phyloP scores from a whole-genome alignment of 2,797 vertebrate genomes.

The Sebastes elongatus region DNA sequence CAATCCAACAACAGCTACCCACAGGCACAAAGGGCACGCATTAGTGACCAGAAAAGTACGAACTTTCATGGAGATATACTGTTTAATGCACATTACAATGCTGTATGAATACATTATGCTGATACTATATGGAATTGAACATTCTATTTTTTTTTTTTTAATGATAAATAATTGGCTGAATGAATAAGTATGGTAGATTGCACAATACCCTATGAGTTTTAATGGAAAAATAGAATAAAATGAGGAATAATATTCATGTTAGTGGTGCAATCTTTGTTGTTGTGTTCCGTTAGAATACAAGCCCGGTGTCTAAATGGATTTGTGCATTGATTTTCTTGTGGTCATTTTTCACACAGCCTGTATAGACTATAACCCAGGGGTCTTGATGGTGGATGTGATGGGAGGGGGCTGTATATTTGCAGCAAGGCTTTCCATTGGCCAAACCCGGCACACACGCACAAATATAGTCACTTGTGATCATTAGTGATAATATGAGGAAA shows the following conservation, averaged over 20 bases:
- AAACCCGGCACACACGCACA: neutral
- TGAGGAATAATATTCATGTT: neutral
- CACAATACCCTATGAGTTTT: neutral
- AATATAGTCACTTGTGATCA: neutral
- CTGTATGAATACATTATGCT: neutral
- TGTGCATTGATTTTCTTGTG: neutral
- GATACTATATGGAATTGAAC: neutral
- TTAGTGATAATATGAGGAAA: neutral
- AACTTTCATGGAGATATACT: neutral
- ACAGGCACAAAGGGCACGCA: neutral
- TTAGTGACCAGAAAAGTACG: neutral
- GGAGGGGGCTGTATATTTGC: neutral
- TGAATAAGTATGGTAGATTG: neutral
- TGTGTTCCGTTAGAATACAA: neutral
- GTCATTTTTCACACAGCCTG: neutral
- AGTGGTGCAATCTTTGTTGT: neutral
- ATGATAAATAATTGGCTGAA: neutral
- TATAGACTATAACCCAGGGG: neutral
- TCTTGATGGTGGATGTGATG: neutral
- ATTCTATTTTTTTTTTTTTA: neutral
- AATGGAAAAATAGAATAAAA: neutral
- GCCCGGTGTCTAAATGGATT: neutral
- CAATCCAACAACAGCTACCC: neutral
- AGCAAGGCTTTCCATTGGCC: neutral
- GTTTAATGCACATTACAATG: neutral